Conservation (phyloP, 2,888 invertebrate species). For the Acholoe squamosa region DNA sequence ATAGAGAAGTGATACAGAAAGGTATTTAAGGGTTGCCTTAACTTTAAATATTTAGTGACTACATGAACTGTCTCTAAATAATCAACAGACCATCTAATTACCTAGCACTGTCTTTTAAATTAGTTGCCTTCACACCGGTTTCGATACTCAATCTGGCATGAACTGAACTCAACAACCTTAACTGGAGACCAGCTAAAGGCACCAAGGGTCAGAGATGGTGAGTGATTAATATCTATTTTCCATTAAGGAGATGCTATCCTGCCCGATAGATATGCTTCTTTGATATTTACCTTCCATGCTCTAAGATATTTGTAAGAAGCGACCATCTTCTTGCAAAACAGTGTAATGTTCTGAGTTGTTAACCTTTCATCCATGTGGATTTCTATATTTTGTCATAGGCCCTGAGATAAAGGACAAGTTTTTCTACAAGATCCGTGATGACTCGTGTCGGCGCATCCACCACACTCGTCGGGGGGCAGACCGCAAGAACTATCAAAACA, state of each 20-base stretch:
- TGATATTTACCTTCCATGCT: no score
- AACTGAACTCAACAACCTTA: slow-evolving; percentile 73
- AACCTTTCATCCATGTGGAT: no score
- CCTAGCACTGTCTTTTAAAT: slow-evolving; percentile 26
- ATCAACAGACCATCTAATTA: neutral
- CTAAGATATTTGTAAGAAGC: no score
- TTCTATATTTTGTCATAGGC: slow-evolving; percentile 68
- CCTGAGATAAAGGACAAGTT: slow-evolving; percentile 76
- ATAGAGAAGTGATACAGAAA: neutral
- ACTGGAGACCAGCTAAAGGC: slow-evolving; percentile 78
- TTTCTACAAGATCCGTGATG: slow-evolving; percentile 74
- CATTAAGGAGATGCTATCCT: no score
- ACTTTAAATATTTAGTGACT: neutral
- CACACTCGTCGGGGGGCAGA: slow-evolving; percentile 74
- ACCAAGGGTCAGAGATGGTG: slow-evolving; percentile 79
- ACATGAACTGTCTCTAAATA: neutral
- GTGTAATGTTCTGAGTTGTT: no score
- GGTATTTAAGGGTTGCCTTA: neutral
- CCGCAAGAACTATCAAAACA: slow-evolving; percentile 73
- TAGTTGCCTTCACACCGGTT: slow-evolving; percentile 80
- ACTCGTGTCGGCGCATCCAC: slow-evolving; percentile 73
- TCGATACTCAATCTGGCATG: slow-evolving; percentile 80
- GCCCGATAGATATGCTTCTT: no score
- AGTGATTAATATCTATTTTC: no score
- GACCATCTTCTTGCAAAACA: no score